Conservation (phyloP, 2,113 vertebrate species). For the Pholis gunnellus region DNA sequence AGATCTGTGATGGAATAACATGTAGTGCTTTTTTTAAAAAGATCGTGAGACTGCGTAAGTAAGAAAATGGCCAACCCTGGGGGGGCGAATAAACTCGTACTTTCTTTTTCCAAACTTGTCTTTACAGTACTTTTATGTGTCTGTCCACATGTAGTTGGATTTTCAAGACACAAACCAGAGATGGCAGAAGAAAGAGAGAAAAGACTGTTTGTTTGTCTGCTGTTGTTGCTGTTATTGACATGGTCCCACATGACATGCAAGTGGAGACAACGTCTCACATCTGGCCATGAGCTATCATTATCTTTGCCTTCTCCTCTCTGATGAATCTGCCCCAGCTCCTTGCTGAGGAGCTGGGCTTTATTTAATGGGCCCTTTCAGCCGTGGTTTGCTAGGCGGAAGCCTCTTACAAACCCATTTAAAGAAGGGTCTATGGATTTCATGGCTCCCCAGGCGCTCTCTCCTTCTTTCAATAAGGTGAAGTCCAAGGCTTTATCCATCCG, state of each 20-base stretch:
- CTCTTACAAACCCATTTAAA: slow-evolving; percentile 86
- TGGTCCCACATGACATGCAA: slow-evolving; percentile 66
- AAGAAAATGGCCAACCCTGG: slow-evolving; percentile 1
- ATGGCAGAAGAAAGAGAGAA: slow-evolving; percentile 32
- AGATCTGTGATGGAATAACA: slow-evolving; percentile 13
- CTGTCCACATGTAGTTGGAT: slow-evolving; percentile 4
- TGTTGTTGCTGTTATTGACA: slow-evolving; percentile 72
- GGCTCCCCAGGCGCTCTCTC: slow-evolving; percentile 82
- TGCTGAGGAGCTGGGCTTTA: slow-evolving; percentile 75
- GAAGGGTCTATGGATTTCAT: slow-evolving; percentile 85
- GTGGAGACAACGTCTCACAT: slow-evolving; percentile 72
- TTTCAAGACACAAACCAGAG: slow-evolving; percentile 18
- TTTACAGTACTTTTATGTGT: neutral
- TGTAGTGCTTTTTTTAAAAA: slow-evolving; percentile 14
- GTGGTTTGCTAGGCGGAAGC: slow-evolving; percentile 79
- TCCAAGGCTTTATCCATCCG: slow-evolving; percentile 85
- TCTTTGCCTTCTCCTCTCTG: slow-evolving; percentile 80
- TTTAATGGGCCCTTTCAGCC: slow-evolving; percentile 85
- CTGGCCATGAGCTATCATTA: slow-evolving; percentile 84
- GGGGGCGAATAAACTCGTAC: neutral
- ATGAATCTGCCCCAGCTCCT: slow-evolving; percentile 79
- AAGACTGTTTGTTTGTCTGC: slow-evolving; percentile 49
- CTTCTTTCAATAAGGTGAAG: slow-evolving; percentile 84
- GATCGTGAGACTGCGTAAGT: neutral
- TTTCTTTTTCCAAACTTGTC: slow-evolving; percentile 1